phyloP scores from a whole-genome alignment of 2,113 vertebrate genomes.

The Spilogale gracilis region DNA sequence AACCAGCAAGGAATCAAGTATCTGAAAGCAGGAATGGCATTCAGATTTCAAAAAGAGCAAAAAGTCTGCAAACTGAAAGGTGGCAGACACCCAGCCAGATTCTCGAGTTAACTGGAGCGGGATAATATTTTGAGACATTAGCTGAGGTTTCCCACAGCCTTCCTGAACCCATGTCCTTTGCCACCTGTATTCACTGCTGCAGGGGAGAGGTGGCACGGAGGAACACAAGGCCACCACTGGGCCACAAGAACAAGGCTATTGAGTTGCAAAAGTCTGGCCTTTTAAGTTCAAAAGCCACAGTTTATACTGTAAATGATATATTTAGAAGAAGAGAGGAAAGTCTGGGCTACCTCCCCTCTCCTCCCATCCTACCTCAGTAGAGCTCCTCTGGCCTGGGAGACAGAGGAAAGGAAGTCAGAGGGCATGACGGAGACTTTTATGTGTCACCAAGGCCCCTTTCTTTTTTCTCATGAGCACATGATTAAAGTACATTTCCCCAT shows the following conservation, averaged over 20 bases:
- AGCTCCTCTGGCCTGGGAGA: neutral
- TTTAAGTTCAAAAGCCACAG: neutral
- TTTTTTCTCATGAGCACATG: neutral
- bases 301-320: neutral
- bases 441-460: neutral
- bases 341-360: neutral
- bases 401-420: neutral
- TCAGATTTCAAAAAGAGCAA: neutral
- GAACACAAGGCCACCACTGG: neutral
- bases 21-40: neutral
- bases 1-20: neutral
- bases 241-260: neutral
- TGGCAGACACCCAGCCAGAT: neutral
- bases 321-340: neutral
- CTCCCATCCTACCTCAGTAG: neutral
- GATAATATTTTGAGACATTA: neutral
- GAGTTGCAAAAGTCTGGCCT: neutral
- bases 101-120: too few species aligned
- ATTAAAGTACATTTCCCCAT: neutral
- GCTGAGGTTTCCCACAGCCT: neutral
- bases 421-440: neutral
- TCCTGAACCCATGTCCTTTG: neutral
- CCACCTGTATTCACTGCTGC: neutral
- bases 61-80: neutral
- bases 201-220: accelerated